Evolutionary conservation across 2,113 vertebrate species (phyloP), one percentile per base, ranked within the genome.

Genomic region (Esox niger): DNA sequence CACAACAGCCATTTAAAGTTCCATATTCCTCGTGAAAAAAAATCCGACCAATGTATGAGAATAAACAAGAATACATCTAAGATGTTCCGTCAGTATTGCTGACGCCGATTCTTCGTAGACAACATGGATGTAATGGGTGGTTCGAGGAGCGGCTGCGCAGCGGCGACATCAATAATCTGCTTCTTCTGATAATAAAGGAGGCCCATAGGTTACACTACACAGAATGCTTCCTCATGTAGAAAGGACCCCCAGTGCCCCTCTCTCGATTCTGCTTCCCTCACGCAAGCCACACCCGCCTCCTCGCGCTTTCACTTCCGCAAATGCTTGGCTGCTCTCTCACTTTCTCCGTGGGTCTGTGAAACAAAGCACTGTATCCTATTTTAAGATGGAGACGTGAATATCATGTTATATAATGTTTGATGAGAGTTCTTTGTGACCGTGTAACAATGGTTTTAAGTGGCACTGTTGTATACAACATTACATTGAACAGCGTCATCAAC

Each of bases 141-240:
- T 2, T 54, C 27, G 70, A 43, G 70, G 61, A 49, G 74, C 73
- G 70, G 71, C 73, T 72, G 82, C 77, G 79, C 77, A 76, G 46
- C 72, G 70, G 59, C n/a, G 43, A 65, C 65, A 79, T 80, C 82
- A 69, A 33, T 70, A 60, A 74, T 66, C 82, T 70, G 70, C 82
- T 76, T 23, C 13, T 26, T 27, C 62, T 60, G 64, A 58, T 55
- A 70, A 82, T 73, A 62, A 56, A 30, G 49, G 62, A 66, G 56
- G 58, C 56, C 62, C 54, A 52, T 54, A 54, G 35, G 8, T 17
- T 56, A 33, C n/a, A 21, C 26, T 35, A 1, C 29, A 11, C 64
- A 35, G 10, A 6, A 21, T 15, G 35, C 49, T 61, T 64, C 32
- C 68, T 62, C 60, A 30, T 15, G 35, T 46, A 27, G 61, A 59